Evolutionary conservation across 2,113 vertebrate genomes (phyloP).

Genomic region (Microcebus jonahi): DNA sequence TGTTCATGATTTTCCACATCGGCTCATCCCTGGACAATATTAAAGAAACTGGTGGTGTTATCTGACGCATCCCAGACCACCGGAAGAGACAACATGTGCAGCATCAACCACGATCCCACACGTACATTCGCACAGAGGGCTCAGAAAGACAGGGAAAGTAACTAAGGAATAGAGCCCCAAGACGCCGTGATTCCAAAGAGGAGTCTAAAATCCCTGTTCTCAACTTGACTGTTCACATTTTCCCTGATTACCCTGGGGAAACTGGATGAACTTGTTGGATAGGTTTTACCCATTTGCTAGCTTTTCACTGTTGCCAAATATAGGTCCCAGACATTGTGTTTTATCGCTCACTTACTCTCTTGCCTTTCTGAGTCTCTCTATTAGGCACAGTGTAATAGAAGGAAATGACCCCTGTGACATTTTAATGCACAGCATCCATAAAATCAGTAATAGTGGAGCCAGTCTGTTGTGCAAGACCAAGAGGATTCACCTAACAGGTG

Average conservation of each 20-base stretch:
- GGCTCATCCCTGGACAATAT: slow-evolving; percentile 55
- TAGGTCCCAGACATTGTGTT: neutral
- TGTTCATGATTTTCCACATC: slow-evolving; percentile 41
- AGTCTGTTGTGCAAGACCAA: neutral
- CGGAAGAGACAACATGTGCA: rapidly evolving
- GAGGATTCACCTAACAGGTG: neutral
- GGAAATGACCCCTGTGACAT: neutral
- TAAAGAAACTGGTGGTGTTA: slow-evolving; percentile 30
- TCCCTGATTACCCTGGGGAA: neutral
- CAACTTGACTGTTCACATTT: neutral
- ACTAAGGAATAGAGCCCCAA: neutral
- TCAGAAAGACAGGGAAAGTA: neutral
- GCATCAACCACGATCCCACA: neutral
- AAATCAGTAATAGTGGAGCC: neutral
- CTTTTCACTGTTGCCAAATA: neutral
- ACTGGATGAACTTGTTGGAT: slow-evolving; percentile 47
- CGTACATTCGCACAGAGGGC: neutral
- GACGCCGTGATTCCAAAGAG: neutral
- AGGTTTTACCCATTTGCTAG: slow-evolving; percentile 14
- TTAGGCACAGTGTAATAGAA: neutral
- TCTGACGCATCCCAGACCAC: slow-evolving; percentile 17
- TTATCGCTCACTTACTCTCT: neutral
- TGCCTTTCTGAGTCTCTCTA: neutral
- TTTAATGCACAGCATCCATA: neutral
- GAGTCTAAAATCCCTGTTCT: neutral